Evolutionary conservation across 92 coral and sea anemone genomes (phyloP).

Genomic region (Chrysogorgia sp.): DNA sequence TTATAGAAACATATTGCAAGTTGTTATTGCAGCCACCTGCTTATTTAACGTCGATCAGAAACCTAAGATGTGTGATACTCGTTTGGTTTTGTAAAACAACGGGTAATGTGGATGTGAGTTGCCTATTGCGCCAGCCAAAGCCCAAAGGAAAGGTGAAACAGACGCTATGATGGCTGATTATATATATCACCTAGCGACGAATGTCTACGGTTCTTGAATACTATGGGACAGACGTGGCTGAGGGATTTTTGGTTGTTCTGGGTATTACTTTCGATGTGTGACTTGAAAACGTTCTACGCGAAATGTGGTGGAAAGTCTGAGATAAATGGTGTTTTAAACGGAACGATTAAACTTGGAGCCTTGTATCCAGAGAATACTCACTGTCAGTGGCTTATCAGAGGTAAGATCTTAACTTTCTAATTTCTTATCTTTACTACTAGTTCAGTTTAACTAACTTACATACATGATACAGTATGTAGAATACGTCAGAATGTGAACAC

Average conservation of each 20-base stretch:
- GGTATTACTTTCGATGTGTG: not conserved
- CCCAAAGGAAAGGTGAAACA: too few relatives aligned
- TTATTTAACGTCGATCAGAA: too few relatives aligned
- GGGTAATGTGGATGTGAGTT: too few relatives aligned
- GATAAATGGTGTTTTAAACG: slow-evolving; percentile 56
- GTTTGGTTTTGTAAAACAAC: too few relatives aligned
- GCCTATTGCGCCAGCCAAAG: too few relatives aligned
- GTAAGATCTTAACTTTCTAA: slow-evolving; percentile 27
- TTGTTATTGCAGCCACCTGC: too few relatives aligned
- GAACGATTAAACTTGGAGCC: slow-evolving; percentile 60
- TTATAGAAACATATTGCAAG: too few relatives aligned
- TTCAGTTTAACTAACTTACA: too few relatives aligned
- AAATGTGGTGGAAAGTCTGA: slow-evolving; percentile 76
- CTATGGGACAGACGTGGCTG: not conserved
- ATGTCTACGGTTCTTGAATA: not conserved
- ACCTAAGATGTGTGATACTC: too few relatives aligned
- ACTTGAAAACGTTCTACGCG: slow-evolving; percentile 10
- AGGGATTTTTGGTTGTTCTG: not conserved
- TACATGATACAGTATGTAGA: too few relatives aligned
- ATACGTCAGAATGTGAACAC: too few relatives aligned
- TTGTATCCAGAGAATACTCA: slow-evolving; percentile 56
- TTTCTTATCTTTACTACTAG: not conserved
- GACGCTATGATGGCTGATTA: not conserved
- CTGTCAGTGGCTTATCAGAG: slow-evolving; percentile 83
- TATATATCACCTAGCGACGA: not conserved